phyloP scores from a whole-genome alignment of 2,797 vertebrate genomes.

The Myotis myotis region DNA sequence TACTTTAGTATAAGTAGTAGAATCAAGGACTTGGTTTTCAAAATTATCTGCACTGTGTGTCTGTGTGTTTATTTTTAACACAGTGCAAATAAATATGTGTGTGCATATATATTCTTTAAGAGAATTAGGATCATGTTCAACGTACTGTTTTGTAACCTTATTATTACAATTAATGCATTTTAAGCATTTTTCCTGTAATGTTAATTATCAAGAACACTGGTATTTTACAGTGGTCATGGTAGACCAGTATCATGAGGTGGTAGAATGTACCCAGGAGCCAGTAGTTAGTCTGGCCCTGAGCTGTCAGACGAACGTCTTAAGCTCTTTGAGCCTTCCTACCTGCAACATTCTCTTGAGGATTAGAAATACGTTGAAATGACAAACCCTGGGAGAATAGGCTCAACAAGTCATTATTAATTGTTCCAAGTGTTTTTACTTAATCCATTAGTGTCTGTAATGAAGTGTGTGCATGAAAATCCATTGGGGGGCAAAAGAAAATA shows the following conservation, averaged over 20 bases:
- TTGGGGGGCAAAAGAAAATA: background rate
- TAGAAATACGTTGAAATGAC: background rate
- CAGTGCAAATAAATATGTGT: background rate
- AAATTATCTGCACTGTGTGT: background rate
- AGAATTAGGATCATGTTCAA: background rate
- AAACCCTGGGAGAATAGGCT: background rate
- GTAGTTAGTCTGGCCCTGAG: background rate
- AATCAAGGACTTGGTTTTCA: background rate
- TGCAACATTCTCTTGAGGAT: background rate
- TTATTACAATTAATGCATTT: background rate
- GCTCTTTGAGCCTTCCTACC: background rate
- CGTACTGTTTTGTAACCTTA: background rate
- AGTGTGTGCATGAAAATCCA: background rate
- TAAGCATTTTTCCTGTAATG: background rate
- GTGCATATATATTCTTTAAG: background rate
- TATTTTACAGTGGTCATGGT: background rate
- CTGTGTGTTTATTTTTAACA: background rate
- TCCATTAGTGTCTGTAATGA: background rate
- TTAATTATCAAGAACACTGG: background rate
- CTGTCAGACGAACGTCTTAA: background rate
- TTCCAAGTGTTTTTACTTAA: background rate
- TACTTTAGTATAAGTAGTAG: background rate
- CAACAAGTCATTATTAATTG: background rate
- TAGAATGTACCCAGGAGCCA: background rate
- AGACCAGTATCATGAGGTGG: background rate